Percentiles rank a stretch among this genome's conserved stretches.
These are phyloP conservation scores for Sebastes schlegelii DNA, from an alignment of 2,113 vertebrate species.

Conservation along the genomic window DNA sequence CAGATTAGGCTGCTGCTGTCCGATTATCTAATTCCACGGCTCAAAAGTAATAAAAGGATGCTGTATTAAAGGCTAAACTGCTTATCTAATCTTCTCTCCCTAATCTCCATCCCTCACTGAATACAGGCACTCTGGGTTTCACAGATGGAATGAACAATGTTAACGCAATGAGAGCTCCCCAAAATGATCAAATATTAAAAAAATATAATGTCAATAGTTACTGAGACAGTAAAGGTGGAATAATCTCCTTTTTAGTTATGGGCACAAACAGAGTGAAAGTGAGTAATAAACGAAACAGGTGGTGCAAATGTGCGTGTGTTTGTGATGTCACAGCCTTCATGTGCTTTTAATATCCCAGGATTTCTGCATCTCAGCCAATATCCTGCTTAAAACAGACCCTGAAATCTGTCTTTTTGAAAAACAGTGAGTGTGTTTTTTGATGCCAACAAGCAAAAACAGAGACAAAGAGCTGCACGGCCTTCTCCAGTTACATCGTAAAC, in stretches of 20 bases:
- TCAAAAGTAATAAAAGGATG: slow-evolving; percentile 74
- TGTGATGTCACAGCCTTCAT: not conserved
- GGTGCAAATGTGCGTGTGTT: not conserved
- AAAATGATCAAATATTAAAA: not conserved
- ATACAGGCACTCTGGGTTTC: slow-evolving; percentile 29
- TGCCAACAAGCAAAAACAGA: slow-evolving; percentile 5
- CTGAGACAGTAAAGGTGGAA: not conserved
- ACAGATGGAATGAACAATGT: slow-evolving; percentile 42
- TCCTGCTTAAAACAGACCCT: slow-evolving; percentile 23
- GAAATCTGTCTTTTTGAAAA: slow-evolving; percentile 27
- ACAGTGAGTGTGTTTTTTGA: slow-evolving; percentile 10
- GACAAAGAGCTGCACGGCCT: not conserved
- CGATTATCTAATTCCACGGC: slow-evolving; percentile 66
- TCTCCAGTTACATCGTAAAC: not conserved
- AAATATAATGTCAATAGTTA: not conserved
- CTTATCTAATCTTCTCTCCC: slow-evolving; percentile 72
- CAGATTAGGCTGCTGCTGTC: slow-evolving; percentile 24
- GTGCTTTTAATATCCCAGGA: slow-evolving; percentile 25
- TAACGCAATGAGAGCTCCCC: not conserved
- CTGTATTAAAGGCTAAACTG: slow-evolving; percentile 66
- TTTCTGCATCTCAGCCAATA: slow-evolving; percentile 46
- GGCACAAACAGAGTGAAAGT: not conserved
- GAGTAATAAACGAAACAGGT: not conserved
- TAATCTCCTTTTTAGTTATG: not conserved
- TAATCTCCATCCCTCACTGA: slow-evolving; percentile 69